phyloP scores from a whole-genome alignment of 2,888 invertebrate genomes.

The Amphimallon solstitiale region DNA sequence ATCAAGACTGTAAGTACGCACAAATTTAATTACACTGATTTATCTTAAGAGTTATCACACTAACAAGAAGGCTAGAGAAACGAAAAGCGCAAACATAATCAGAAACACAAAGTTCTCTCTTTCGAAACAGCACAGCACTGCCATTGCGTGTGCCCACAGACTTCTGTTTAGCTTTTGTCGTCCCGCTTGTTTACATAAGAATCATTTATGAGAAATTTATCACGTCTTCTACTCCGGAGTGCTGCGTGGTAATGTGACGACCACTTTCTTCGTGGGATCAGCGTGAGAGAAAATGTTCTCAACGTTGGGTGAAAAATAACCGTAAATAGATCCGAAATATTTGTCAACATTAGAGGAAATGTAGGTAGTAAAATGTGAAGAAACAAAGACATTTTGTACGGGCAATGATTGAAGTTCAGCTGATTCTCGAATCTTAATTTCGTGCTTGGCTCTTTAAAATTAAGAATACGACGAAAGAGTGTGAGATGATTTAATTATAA shows the following conservation, averaged over 20 bases:
- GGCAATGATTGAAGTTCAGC: not conserved
- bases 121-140: conserved; percentile 17
- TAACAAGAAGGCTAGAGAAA: conserved; percentile 4
- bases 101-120: conserved; percentile 26
- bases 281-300: conserved; percentile 32
- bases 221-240: conserved; percentile 27
- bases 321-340: conserved; percentile 28
- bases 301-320: conserved; percentile 23
- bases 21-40: not conserved
- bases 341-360: conserved; percentile 22
- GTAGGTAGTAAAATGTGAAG: not conserved
- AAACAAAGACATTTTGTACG: not conserved
- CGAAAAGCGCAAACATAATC: conserved; percentile 24
- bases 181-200: conserved; percentile 33
- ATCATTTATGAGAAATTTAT: conserved; percentile 34
- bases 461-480: no score
- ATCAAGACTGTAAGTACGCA: not conserved
- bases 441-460: no score
- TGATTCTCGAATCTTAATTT: no score
- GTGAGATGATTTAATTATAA: no score
- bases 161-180: conserved; percentile 33
- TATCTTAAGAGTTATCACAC: conserved; percentile 12
- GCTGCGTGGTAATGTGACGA: conserved; percentile 26
- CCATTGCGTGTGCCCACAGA: conserved; percentile 32
- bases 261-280: conserved; percentile 33